Evolutionary conservation across 2,797 vertebrate genomes (phyloP), one percentile per base, ranked within the genome.

Genomic region (Pachyuromys duprasi): DNA sequence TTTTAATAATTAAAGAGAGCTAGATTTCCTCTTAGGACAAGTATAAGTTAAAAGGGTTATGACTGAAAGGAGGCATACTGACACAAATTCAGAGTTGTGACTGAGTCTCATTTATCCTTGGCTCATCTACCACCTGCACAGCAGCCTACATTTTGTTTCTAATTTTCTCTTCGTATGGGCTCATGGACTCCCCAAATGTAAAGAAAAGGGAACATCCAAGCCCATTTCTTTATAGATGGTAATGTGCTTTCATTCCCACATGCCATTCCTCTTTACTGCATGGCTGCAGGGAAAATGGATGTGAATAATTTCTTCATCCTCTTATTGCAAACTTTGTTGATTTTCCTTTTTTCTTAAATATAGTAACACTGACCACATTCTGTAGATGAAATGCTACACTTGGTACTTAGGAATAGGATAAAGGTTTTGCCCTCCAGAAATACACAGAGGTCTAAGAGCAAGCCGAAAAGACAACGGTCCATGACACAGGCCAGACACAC

Each of bases 1-100:
- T 81, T 75, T 53, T n/a, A 1, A 45, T 86, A 36, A 65, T 17
- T 86, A 83, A 91, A 89, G 39, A 78, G 42, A 74, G 0, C 22
- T 42, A 39, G 42, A 62, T 72, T 53, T 75, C 63, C 80, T 80
- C 72, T 63, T 28, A 93, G 67, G 69, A 94, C 86, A 96, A 86
- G 82, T 17, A 5, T 22, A 86, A 39, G 75, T 36, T 36, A 74
- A 83, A 91, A 82, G 26, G 70, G 75, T 55, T 45, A n/a, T 81
- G 17, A 87, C 6, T 7, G 15, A 75, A 81, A 80, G 57, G 9
- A 83, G 17, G 84, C n/a, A 79, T 20, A 75, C 8, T 62, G 49
- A 28, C 28, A 20, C 28, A 53, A 17, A 42, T 53, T 75, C 36
- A 83, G 80, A 62, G 70, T 18, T 67, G 8, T 22, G 31, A 62